Percentiles rank a stretch among this genome's conserved stretches.
Conservation (phyloP, 2,888 invertebrate species). For the Alsophila aescularia region DNA sequence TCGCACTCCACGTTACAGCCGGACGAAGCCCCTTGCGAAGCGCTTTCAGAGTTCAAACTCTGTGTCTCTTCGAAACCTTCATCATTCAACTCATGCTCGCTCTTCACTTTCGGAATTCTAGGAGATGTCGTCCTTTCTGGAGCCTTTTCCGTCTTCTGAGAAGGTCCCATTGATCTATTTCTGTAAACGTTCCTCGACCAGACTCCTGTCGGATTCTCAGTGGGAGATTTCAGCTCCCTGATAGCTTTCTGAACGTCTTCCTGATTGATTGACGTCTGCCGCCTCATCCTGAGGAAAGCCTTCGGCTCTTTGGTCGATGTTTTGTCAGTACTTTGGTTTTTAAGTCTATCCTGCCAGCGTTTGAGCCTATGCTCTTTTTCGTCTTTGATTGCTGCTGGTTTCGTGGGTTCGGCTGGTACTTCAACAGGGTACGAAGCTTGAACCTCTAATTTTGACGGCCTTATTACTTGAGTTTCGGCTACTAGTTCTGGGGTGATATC, state of each 20-base stretch:
- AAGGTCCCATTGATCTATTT: constrained; percentile 56
- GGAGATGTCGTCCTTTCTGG: constrained; percentile 71
- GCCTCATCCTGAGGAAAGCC: constrained; percentile 81
- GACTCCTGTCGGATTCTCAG: constrained; percentile 85
- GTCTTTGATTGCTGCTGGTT: constrained; percentile 69
- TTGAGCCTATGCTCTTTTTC: constrained; percentile 86
- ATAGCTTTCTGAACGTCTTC: constrained; percentile 89
- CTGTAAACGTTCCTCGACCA: constrained; percentile 82
- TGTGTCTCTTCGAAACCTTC: constrained; percentile 97
- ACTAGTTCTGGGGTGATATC: constrained; percentile 70
- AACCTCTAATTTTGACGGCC: constrained; percentile 80
- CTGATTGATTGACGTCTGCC: constrained; percentile 88
- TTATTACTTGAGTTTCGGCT: constrained; percentile 81
- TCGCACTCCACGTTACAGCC: constrained; percentile 88
- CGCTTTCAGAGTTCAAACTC: constrained; percentile 93
- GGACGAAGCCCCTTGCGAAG: constrained; percentile 93
- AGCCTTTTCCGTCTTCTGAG: constrained; percentile 54
- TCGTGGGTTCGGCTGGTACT: constrained; percentile 63
- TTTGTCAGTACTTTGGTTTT: constrained; percentile 80
- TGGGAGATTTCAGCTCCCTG: constrained; percentile 86
- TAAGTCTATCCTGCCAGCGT: constrained; percentile 89
- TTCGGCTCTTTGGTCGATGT: constrained; percentile 74
- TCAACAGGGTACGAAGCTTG: constrained; percentile 81
- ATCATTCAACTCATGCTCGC: constrained; percentile 91
- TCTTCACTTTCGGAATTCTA: constrained; percentile 81